Evolutionary conservation across 2,888 invertebrate species (phyloP), one percentile per base, ranked within the genome.

Genomic region (Epsilonema sp.): DNA sequence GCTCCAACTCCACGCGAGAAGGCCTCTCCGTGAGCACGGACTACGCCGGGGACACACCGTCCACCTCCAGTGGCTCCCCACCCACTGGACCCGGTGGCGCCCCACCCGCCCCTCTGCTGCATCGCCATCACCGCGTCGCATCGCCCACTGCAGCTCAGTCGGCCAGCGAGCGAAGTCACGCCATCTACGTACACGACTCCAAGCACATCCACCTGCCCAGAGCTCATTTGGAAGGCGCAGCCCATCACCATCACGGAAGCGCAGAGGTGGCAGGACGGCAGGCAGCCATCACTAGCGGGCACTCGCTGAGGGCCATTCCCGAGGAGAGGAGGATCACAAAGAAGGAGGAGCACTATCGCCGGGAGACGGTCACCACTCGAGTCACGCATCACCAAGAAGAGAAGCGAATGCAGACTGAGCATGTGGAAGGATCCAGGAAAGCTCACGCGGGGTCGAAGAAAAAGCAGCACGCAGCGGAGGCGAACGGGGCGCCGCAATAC

Each of bases 221-320:
- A 21, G 39, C n/a, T n/a, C 39, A 39, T 5, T 20, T 19, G 39
- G 31, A 8, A 31, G 31, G n/a, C n/a, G n/a, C n/a, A n/a, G n/a
- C n/a, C n/a, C n/a, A n/a, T n/a, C n/a, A n/a, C n/a, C n/a, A n/a
- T n/a, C n/a, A n/a, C n/a, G n/a, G n/a, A n/a, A n/a, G n/a, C n/a
- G n/a, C n/a, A n/a, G n/a, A n/a, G n/a, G n/a, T n/a, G n/a, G n/a
- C n/a, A n/a, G n/a, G n/a, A n/a, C n/a, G n/a, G n/a, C n/a, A n/a
- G n/a, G n/a, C n/a, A n/a, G n/a, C n/a, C n/a, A n/a, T n/a, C n/a
- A n/a, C n/a, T n/a, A n/a, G n/a, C n/a, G n/a, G n/a, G n/a, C n/a
- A 44, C 16, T 44, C 44, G 44, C 44, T 44, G 13, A 37, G 37
- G 44, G 37, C 44, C n/a, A 44, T 44, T 26, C 44, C 44, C 13